phyloP scores from a whole-genome alignment of 2,113 vertebrate genomes.

The Siniperca chuatsi region DNA sequence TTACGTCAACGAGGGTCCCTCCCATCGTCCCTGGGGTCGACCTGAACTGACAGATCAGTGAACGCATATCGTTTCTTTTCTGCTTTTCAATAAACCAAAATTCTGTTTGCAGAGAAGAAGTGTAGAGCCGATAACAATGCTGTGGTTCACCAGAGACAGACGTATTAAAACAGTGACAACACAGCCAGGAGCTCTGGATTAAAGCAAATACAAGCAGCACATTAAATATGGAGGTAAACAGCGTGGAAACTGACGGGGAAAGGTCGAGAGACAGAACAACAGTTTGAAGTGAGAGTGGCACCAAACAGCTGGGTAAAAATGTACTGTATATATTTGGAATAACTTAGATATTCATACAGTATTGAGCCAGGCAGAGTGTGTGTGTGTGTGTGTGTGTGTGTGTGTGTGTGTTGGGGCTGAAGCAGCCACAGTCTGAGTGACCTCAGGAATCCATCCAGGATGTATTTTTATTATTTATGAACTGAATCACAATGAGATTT shows the following conservation, averaged over 20 bases:
- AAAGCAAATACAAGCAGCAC: constrained; percentile 5
- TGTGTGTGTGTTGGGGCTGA: too few species aligned
- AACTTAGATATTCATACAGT: background rate
- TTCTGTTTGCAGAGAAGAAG: background rate
- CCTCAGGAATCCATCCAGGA: constrained; percentile 23
- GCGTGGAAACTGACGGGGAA: background rate
- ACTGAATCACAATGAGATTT: constrained; percentile 49
- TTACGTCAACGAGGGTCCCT: too few species aligned
- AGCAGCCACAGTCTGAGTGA: background rate
- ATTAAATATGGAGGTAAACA: background rate
- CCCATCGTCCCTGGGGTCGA: background rate
- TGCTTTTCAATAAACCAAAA: background rate
- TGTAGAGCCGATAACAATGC: background rate
- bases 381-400: background rate
- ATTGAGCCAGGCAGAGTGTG: too few species aligned
- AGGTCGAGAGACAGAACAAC: background rate
- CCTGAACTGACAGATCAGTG: background rate
- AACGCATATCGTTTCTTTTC: too few species aligned
- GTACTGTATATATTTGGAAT: background rate
- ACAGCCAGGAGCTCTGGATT: background rate
- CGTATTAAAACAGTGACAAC: background rate
- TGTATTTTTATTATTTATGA: constrained; percentile 68
- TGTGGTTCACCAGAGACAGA: background rate
- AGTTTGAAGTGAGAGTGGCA: background rate
- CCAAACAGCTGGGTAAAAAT: background rate